phyloP scores from a whole-genome alignment of 2,888 invertebrate genomes.

The Drosophila incognita region DNA sequence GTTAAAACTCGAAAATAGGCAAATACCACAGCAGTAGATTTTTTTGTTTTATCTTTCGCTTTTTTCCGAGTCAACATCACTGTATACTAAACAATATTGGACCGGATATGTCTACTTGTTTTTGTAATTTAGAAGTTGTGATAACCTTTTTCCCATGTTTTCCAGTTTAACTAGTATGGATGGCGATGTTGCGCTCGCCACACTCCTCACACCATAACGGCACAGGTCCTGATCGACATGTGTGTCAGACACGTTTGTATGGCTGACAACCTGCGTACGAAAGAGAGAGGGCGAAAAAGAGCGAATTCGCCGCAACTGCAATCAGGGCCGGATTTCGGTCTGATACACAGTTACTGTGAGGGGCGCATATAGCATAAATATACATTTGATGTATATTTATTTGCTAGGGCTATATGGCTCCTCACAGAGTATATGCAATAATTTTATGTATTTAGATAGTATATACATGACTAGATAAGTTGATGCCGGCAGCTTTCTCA shows the following conservation, averaged over 20 bases:
- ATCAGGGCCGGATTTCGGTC: too few relatives aligned
- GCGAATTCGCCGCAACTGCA: too few relatives aligned
- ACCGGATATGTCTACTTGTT: not conserved
- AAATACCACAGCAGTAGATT: not conserved
- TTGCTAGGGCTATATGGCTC: too few relatives aligned
- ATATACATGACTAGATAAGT: not conserved
- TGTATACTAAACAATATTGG: not conserved
- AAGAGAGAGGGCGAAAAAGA: too few relatives aligned
- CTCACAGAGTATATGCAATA: slow-evolving; percentile 44
- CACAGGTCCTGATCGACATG: too few relatives aligned
- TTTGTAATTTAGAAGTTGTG: not conserved
- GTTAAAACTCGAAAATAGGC: not conserved
- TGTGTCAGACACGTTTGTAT: too few relatives aligned
- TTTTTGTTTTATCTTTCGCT: not conserved
- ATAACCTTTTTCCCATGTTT: not conserved
- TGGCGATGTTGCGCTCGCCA: too few relatives aligned
- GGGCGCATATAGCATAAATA: slow-evolving; percentile 4
- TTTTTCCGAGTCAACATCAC: not conserved
- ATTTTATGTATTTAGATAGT: slow-evolving; percentile 53
- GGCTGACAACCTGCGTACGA: too few relatives aligned
- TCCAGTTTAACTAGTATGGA: not conserved
- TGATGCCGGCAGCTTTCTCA: not conserved
- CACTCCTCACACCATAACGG: too few relatives aligned
- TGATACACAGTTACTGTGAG: too few relatives aligned
- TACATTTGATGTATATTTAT: too few relatives aligned